These are phyloP conservation scores for Drosophila phalerata DNA, from an alignment of 2,888 invertebrate species.

Conservation along the genomic window DNA sequence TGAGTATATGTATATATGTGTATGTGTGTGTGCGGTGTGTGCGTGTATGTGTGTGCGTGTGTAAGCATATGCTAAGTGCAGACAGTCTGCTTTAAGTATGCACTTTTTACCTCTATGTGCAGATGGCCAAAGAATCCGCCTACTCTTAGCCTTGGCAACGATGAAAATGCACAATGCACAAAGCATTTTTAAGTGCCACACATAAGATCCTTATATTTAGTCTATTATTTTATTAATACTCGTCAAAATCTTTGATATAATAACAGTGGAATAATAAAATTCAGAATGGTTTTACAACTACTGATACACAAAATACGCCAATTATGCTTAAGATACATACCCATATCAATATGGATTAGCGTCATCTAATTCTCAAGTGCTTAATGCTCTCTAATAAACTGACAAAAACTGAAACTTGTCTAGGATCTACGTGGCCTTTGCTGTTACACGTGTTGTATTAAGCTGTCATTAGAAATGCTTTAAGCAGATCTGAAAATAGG, in stretches of 20 bases:
- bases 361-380: background rate
- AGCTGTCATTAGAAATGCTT: conserved; percentile 34
- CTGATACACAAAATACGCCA: background rate
- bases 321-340: background rate
- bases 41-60: conserved; percentile 5
- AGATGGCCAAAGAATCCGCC: conserved; percentile 20
- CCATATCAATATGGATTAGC: conserved; percentile 12
- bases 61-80: conserved; percentile 47
- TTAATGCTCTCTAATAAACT: conserved; percentile 5
- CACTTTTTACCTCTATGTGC: conserved; percentile 28
- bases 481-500: conserved; percentile 12
- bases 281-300: background rate
- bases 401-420: conserved; percentile 13
- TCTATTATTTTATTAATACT: background rate
- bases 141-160: conserved; percentile 46
- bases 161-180: conserved; percentile 21
- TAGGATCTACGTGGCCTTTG: conserved; percentile 4
- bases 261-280: background rate
- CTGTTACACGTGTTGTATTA: conserved; percentile 22
- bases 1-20: background rate
- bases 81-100: conserved; percentile 50
- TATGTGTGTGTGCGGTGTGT: conserved; percentile 1
- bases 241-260: background rate
- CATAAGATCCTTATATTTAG: background rate
- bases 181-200: conserved; percentile 12